Evolutionary conservation across 2,888 invertebrate genomes (phyloP).

Genomic region (Pachliopta kotzebuea): DNA sequence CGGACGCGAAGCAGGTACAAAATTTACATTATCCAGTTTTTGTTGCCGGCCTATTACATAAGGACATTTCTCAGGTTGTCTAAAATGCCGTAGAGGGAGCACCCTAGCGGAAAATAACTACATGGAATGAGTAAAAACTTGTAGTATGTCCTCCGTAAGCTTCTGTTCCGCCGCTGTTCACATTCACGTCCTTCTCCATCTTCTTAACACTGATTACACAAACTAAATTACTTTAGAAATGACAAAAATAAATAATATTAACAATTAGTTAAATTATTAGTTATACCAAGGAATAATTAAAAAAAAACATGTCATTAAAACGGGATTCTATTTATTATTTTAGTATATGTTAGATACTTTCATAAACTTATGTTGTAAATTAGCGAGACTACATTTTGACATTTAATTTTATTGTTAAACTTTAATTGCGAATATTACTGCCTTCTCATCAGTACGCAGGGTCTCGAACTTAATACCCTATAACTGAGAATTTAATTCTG

Average conservation of each 20-base stretch:
- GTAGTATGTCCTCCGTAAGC: constrained; percentile 19
- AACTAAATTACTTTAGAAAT: neutral
- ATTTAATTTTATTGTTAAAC: neutral
- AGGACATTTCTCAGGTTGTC: constrained; percentile 29
- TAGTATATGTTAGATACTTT: no score
- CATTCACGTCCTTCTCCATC: constrained; percentile 10
- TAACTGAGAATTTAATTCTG: constrained; percentile 3
- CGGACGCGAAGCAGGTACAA: constrained; percentile 13
- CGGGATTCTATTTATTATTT: no score
- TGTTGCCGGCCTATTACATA: constrained; percentile 22
- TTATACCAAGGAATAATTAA: no score
- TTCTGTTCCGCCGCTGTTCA: constrained; percentile 19
- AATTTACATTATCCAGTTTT: constrained; percentile 29
- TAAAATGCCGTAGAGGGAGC: constrained; percentile 27
- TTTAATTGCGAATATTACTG: constrained; percentile 3
- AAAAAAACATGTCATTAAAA: no score
- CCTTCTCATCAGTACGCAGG: neutral
- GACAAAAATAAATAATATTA: no score
- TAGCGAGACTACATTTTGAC: neutral
- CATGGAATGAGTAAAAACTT: constrained; percentile 28
- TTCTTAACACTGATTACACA: constrained; percentile 13
- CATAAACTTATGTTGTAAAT: neutral
- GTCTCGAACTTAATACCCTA: constrained; percentile 1
- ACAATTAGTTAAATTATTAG: no score
- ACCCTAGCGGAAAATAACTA: constrained; percentile 25